Percentiles rank a stretch among this genome's conserved stretches.
Conservation (phyloP, 2,797 vertebrate genomes). For the Enteromius thamalakanensis region DNA sequence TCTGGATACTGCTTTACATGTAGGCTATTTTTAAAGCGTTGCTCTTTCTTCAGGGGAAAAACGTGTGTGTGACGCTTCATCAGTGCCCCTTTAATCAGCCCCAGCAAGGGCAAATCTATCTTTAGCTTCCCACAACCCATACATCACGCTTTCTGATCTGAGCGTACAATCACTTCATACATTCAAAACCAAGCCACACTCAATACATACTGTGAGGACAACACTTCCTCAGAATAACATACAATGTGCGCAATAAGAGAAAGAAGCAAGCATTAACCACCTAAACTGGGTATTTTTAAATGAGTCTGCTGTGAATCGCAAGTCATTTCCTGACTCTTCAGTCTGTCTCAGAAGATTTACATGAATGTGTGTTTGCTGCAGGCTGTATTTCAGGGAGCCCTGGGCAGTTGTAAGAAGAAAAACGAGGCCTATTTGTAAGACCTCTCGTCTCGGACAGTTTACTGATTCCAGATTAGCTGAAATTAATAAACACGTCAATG, state of each 20-base stretch:
- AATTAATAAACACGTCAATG: background rate
- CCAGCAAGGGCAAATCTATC: slow-evolving; percentile 32
- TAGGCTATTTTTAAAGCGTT: background rate
- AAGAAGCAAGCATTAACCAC: background rate
- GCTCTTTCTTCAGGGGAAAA: background rate
- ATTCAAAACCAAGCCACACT: background rate
- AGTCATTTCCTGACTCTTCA: background rate
- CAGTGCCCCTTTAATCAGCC: background rate
- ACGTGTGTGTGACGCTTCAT: background rate
- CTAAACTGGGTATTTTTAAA: background rate
- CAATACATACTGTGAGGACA: background rate
- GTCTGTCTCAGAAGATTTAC: background rate
- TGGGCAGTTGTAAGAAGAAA: background rate
- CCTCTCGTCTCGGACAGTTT: background rate
- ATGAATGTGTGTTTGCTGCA: background rate
- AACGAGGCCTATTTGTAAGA: background rate
- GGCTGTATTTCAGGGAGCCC: slow-evolving; percentile 20
- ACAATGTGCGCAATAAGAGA: background rate
- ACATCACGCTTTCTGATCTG: slow-evolving; percentile 24
- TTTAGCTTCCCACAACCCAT: slow-evolving; percentile 23
- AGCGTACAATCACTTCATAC: background rate
- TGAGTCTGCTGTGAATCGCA: background rate
- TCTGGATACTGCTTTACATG: background rate
- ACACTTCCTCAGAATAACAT: background rate
- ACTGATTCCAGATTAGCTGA: background rate